Base-by-base conservation (phyloP, 2,113 vertebrate species). In the Clarias macrocephalus region DNA sequence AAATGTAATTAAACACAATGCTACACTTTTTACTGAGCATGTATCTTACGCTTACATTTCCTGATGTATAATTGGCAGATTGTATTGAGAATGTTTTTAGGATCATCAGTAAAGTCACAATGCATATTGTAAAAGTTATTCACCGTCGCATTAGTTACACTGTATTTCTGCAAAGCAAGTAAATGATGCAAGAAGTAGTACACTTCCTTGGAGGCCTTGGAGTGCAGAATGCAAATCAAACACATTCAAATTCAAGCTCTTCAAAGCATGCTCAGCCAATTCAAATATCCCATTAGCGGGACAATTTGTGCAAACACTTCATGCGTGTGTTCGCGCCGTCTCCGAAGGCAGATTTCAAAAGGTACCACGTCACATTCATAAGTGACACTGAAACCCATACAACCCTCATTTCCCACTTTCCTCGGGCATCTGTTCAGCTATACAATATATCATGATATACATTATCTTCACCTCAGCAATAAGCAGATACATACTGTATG, bases 161-260 rank as follows among this genome's bases (percentile, higher is more conserved):
- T 25, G 21, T 52, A 77, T 77, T 77, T 54, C 48, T 16, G 48
- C 25, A 73, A 73, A 60, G 11, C 54, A 56, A 42, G 66, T 13
- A 37, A 57, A 33, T 7, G 52, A 72, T 77, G 25, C 42, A 54
- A 77, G 23, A 28, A 28, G 54, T 76, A 5, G 21, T 77, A 3
- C 25, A 28, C 25, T 48, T 52, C 72, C 37, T 75, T 52, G 81
- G 23, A 30, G 65, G 82, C 28, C 82, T 84, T 8, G 13, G 13
- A 57, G 12, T 33, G 18, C 48, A 23, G 82, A 70, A 23, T 83
- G 81, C 42, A 68, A 66, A 83, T 66, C 42, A 66, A 83, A 66
- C 25, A 18, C 60, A n/a, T 72, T 84, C 23, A 59, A 37, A 57
- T 21, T 21, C 65, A 57, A 15, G 28, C 66, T 56, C 6, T 33